Conservation (phyloP, 1,140 invertebrate genomes). For the Drusus annulatus region DNA sequence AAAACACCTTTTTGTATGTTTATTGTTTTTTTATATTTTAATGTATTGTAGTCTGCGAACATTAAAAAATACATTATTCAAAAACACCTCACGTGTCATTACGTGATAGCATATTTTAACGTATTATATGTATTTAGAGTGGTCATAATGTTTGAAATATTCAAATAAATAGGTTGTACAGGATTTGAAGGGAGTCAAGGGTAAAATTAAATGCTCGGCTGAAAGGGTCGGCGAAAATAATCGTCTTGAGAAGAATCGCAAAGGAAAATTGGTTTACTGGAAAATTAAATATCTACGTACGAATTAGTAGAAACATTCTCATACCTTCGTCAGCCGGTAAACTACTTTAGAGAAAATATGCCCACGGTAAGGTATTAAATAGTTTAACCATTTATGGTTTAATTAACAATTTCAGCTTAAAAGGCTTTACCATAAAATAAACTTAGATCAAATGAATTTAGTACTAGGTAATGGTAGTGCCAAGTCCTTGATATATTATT, state of each 20-base stretch:
- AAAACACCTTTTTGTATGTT: too few species aligned
- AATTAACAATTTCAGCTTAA: constrained; percentile 14
- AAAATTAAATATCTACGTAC: constrained; percentile 9
- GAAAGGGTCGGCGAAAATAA: not conserved
- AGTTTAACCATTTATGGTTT: constrained; percentile 24
- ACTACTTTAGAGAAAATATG: constrained; percentile 23
- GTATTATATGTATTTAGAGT: too few species aligned
- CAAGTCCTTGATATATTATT: too few species aligned
- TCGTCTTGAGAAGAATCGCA: not conserved
- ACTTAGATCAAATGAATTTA: too few species aligned
- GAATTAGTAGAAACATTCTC: constrained; percentile 15
- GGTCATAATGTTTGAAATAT: not conserved
- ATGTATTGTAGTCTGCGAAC: too few species aligned
- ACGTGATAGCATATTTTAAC: too few species aligned
- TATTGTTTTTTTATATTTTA: too few species aligned
- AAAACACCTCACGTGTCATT: too few species aligned
- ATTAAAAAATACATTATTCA: too few species aligned
- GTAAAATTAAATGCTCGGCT: not conserved
- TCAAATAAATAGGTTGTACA: not conserved
- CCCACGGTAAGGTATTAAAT: constrained; percentile 28
- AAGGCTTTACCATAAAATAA: too few species aligned
- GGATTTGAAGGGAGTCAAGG: too few species aligned
- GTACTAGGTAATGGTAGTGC: too few species aligned
- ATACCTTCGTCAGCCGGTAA: constrained; percentile 25
- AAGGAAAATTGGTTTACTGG: not conserved